These are phyloP conservation scores for Morbakka virulenta DNA, from an alignment of 30 jellyfish, hydroid and myxozoan species.

Conservation along the genomic window DNA sequence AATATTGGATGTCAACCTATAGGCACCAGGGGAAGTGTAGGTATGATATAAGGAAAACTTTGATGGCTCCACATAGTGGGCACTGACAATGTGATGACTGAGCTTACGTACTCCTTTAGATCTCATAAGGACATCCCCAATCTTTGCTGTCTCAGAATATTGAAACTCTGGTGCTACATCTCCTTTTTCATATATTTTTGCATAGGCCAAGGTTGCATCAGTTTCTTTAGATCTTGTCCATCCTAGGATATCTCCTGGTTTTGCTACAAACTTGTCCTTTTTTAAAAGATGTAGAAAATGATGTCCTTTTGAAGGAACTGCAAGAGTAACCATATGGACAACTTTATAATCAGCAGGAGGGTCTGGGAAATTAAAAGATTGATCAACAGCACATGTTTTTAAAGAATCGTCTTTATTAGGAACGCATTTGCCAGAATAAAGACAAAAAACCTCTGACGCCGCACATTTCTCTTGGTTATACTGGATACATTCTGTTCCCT, in stretches of 20 bases:
- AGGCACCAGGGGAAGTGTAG: slow-evolving; percentile 71
- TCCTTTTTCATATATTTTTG: neutral
- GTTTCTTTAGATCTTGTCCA: slow-evolving; percentile 49
- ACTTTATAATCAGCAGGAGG: slow-evolving; percentile 60
- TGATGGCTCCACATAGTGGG: slow-evolving; percentile 63
- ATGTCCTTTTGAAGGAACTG: slow-evolving; percentile 38
- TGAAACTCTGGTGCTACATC: slow-evolving; percentile 67
- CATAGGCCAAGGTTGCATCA: slow-evolving; percentile 58
- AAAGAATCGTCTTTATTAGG: slow-evolving; percentile 13
- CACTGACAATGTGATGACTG: slow-evolving; percentile 61
- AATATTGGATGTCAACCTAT: slow-evolving; percentile 38
- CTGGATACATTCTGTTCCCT: slow-evolving; percentile 32
- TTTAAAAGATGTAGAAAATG: slow-evolving; percentile 35
- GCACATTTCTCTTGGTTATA: slow-evolving; percentile 33
- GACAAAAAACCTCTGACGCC: slow-evolving; percentile 68
- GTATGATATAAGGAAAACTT: slow-evolving; percentile 59
- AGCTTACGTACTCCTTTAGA: slow-evolving; percentile 13
- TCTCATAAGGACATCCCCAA: slow-evolving; percentile 29
- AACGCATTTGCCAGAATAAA: slow-evolving; percentile 70
- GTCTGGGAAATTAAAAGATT: slow-evolving; percentile 12
- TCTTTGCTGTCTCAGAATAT: slow-evolving; percentile 19
- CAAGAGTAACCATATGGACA: slow-evolving; percentile 41
- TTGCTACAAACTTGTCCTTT: slow-evolving; percentile 39
- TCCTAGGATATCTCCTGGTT: slow-evolving; percentile 92
- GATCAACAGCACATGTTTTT: slow-evolving; percentile 23